Evolutionary conservation across 2,888 invertebrate species (phyloP).

Genomic region (Aleiodes alternator): DNA sequence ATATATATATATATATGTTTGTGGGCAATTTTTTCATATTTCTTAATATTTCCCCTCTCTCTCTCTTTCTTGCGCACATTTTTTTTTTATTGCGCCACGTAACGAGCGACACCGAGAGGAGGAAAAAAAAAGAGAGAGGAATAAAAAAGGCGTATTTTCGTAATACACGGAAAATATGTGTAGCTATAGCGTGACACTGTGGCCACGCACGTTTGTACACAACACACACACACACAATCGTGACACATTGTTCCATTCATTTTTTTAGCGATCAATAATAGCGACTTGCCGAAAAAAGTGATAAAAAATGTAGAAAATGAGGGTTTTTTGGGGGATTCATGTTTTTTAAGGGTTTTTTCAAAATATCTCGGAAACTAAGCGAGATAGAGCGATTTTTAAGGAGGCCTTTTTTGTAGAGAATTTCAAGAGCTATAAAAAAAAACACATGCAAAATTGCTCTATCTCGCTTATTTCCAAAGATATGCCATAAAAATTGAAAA

Average conservation of each 20-base stretch:
- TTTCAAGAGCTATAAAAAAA: too few relatives aligned
- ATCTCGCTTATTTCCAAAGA: too few relatives aligned
- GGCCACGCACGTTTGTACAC: constrained; percentile 45
- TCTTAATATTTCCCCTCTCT: neutral
- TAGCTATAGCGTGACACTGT: constrained; percentile 42
- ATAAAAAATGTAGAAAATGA: too few relatives aligned
- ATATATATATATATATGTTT: constrained; percentile 14
- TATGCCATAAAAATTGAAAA: too few relatives aligned
- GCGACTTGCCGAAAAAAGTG: neutral
- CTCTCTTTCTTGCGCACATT: neutral
- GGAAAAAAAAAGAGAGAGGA: constrained; percentile 44
- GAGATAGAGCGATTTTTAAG: too few relatives aligned
- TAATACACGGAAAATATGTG: constrained; percentile 43
- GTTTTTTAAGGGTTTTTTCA: too few relatives aligned
- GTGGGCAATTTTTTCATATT: constrained; percentile 30
- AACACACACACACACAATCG: constrained; percentile 13
- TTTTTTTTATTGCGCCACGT: constrained; percentile 40
- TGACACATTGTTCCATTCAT: constrained; percentile 3
- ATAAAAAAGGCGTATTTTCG: constrained; percentile 47
- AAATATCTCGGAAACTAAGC: too few relatives aligned
- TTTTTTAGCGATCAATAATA: constrained; percentile 14
- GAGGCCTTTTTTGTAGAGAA: too few relatives aligned
- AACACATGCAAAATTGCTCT: too few relatives aligned
- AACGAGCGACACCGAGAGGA: constrained; percentile 45
- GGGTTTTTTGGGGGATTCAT: too few relatives aligned